Base-by-base conservation (phyloP, 1,140 invertebrate species). In the Leptinotarsa lineolata region DNA sequence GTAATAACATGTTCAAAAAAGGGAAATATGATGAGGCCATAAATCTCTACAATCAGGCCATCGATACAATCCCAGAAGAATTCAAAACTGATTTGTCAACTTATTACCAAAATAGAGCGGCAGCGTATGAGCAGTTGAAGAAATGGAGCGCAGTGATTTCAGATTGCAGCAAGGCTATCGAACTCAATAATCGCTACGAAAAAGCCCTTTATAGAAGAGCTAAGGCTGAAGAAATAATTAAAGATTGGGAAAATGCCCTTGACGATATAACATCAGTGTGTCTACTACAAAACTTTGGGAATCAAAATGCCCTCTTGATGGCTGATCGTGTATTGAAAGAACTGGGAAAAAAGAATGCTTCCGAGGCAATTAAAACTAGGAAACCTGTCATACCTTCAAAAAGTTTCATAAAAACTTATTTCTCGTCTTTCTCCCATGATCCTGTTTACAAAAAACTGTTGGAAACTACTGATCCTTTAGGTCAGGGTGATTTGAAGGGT, bases 61-160 rank as follows among this genome's bases (percentile, higher is more conserved):
- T 98, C 73, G 89, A 92, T 77, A 86, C 91, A 13, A 97, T 95
- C 83, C 95, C 95, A 2, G 79, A 85, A 12, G 91, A 93, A 58
- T 89, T 93, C 78, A 86, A 86, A 44, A 87, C 89, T 3, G 93
- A 95, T 76, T 84, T 98, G 60, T 91, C 96, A 4, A 96, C 93
- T 15, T 97, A 95, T 84, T 97, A 97, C 85, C 97, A 98, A 85
- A 99, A 99, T 82, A 90, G 96, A 82, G 97, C 97, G 5, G 97
- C 97, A 54, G 94, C 95, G 24, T 95, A 96, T 86, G 96, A 98
- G 85, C 94, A 96, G 83, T 87, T 97, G 86, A 93, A 94, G 85
- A 94, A 96, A 84, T 94, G 92, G 88, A 89, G 90, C 72, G 87
- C 91, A 74, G 95, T 97, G 0, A 92, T 95, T 78, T 89, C 91